Evolutionary conservation across 2,797 vertebrate species (phyloP), one percentile per base, ranked within the genome.

Genomic region (Typhlichthys eigenmanni): DNA sequence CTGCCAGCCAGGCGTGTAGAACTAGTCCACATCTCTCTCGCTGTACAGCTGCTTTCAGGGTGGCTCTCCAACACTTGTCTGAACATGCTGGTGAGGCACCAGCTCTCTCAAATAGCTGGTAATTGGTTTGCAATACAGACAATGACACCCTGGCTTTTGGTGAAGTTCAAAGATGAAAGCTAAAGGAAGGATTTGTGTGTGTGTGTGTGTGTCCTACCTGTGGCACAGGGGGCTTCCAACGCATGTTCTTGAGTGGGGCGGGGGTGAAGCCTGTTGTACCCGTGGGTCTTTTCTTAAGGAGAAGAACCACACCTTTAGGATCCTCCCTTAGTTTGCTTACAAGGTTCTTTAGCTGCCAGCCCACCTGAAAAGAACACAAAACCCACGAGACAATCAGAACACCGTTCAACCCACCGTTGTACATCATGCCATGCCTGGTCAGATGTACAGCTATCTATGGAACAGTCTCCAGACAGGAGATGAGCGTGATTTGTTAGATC

Each of bases 271-370:
- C 93, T 58, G 94, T 93, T 1, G 94, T 95, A 12, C 95, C 92
- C 0, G 93, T 89, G n/a, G 96, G 96, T 60, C 96, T 93, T 83
- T 98, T 98, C 87, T 98, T 98, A 0, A 98, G 93, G 13, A 98
- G 86, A 0, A 98, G 81, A 1, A 88, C 89, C 7, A 98, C 96
- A 10, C 94, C 95, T 19, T 92, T 91, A 52, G 96, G 94, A 71
- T 97, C 96, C 80, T 97, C 96, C 71, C 96, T 91, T 72, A 98
- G 66, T 65, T 96, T 96, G 52, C 82, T 88, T 54, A 98, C 96
- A 58, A 98, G 90, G 75, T 97, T 96, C 85, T 96, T 98, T 32
- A 98, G 87, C 76, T 98, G 96, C 96, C 96, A 98, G 51, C 96
- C 96, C 80, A 98, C 96, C 96, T 98, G 78, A 48, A 68, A 47